Percentiles rank a stretch among this genome's conserved stretches.
phyloP scores from a whole-genome alignment of 64 coral and sea anemone genomes.

The Pocillopora verrucosa region DNA sequence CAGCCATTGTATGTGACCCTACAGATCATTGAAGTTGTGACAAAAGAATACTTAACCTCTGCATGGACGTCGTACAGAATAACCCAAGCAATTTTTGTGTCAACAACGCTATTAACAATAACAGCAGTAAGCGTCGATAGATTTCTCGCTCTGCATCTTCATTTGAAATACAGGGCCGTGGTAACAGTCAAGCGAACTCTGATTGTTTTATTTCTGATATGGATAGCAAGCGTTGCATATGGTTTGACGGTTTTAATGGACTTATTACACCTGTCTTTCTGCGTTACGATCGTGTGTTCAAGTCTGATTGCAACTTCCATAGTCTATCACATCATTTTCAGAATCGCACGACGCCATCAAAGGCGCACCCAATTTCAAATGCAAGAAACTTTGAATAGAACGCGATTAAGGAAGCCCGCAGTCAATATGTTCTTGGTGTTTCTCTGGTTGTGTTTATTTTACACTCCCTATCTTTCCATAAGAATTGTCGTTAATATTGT shows the following conservation, averaged over 20 bases:
- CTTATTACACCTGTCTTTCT: background rate
- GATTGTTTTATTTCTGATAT: background rate
- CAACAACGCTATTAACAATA: background rate
- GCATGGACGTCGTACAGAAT: background rate
- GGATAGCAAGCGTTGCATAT: background rate
- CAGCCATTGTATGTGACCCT: background rate
- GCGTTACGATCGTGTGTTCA: background rate
- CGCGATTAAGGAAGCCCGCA: background rate
- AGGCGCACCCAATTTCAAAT: background rate
- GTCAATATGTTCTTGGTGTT: constrained; percentile 2
- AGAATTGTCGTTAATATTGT: background rate
- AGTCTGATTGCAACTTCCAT: background rate
- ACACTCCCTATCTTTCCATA: background rate
- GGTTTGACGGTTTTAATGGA: background rate
- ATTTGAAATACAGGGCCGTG: constrained; percentile 13
- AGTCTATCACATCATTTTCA: background rate
- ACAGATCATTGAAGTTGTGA: background rate
- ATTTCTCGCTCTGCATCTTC: constrained; percentile 19
- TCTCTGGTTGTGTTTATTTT: background rate
- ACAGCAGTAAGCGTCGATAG: constrained; percentile 25
- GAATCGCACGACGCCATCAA: background rate
- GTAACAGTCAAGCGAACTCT: background rate
- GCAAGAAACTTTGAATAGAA: background rate
- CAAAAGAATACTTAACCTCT: background rate
- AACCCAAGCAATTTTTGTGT: constrained; percentile 19